A percentile compares a stretch with the other conserved stretches of the same genome.
Conservation (phyloP, 2,113 vertebrate species). For the Eulemur rufifrons region DNA sequence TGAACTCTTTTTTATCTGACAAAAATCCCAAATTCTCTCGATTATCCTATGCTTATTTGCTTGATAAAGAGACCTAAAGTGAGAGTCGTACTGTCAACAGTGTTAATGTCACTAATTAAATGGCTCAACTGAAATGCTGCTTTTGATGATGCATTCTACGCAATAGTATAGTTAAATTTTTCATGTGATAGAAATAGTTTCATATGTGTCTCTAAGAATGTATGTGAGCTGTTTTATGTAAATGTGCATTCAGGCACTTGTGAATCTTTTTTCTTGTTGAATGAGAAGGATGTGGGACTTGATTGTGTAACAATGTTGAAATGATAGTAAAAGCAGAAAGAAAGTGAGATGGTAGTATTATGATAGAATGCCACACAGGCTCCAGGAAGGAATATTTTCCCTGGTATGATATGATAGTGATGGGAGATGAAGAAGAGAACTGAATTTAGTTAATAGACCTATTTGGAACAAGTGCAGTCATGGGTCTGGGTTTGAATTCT, state of each 20-base stretch:
- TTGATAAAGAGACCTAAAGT: background rate
- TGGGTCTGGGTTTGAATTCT: background rate
- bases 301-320: background rate
- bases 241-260: background rate
- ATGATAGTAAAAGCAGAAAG: background rate
- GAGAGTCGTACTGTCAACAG: background rate
- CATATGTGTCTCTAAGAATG: background rate
- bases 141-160: background rate
- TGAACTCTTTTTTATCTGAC: background rate
- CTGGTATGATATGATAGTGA: background rate
- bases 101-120: background rate
- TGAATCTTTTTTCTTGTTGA: background rate
- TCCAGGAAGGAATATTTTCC: background rate
- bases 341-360: background rate
- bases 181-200: background rate
- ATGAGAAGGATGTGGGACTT: background rate
- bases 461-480: background rate
- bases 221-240: background rate
- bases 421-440: background rate
- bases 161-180: background rate
- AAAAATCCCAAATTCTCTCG: background rate
- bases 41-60: background rate
- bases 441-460: background rate
- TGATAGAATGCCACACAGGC: background rate
- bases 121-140: background rate